Evolutionary conservation across 2,888 invertebrate genomes (phyloP), one percentile per base, ranked within the genome.

Genomic region (Eulithis prunata): DNA sequence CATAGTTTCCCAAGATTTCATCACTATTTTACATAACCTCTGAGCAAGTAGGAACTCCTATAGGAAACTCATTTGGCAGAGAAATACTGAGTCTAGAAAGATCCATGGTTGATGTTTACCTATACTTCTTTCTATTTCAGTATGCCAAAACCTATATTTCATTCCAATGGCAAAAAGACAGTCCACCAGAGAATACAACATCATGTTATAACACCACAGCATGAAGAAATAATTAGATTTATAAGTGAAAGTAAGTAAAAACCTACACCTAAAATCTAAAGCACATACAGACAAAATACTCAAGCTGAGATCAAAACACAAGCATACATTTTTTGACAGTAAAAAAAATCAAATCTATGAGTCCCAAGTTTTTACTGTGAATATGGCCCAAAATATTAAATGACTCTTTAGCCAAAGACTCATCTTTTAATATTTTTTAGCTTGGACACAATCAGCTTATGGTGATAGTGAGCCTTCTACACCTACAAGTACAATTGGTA

Each of bases 221-320:
- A 98, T 83, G 97, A 97, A 83, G 97, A 97, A 93, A 95, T 97
- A 74, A 96, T 97, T 81, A 96, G 95, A 93, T 98, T 95, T 89
- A 96, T 98, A 79, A 96, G 96, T 87, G 97, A 97, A 88, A 97
- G 97, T 97, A 94, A 95, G 96, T 94, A 8, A 21, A 21, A 11
- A 41, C 41, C 41, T 41, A 32, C 6, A 4, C 6, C 4, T 32
- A 32, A 32, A 32, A 32, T 32, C 32, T 32, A 32, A 32, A 32
- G 6, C 6, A 3, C 3, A 32, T 32, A 32, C 32, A 32, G 32
- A 32, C 32, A 32, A 32, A 32, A 32, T 32, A 32, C 32, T 32
- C 3, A 5, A 32, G 32, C 6, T 32, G 32, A 6, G 3, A 32
- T 32, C 1, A 32, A 32, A 6, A 0, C 32, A 2, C 10, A 10